Base-by-base conservation (phyloP, 2,888 invertebrate species). In the Hyposoter didymator region DNA sequence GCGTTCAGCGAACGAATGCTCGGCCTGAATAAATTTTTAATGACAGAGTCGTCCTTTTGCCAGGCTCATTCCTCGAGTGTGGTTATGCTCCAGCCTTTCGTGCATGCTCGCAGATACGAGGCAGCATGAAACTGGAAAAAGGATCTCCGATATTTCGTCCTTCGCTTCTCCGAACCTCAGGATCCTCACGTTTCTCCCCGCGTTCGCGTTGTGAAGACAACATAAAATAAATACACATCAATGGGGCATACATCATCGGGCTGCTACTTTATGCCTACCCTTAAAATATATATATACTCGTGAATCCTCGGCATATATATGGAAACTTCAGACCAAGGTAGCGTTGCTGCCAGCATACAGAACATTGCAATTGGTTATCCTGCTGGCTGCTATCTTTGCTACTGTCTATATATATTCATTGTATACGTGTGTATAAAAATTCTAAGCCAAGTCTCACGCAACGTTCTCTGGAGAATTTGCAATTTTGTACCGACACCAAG, bases 281-380 rank as follows among this genome's bases (percentile, higher is more conserved):
- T 49, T 59, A 64, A 39, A 52, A 45, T 82, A 85, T 28, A 35
- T 28, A 35, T 59, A 39, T 73, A 35, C 35, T 32, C 28, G 22
- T 39, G 2, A n/a, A 52, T 73, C n/a, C 22, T 69, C 14, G 12
- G 12, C 35, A 52, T 39, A 52, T 45, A 70, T 39, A 39, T 72
- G 52, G 14, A 64, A 64, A 74, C 59, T 52, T 66, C 59, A 59
- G 67, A 32, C 64, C 82, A 45, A 69, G 17, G 35, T 64, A 28
- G 59, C 79, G 28, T 78, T 75, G 85, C 82, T 70, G 66, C 79
- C 76, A 76, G 82, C 80, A 82, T 89, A 82, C 84, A 78, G 86
- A 88, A 84, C 88, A 89, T 88, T 89, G 89, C 90, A 90, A 91
- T 90, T 84, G 90, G 85, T 84, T 86, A 86, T 55, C 75, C 47